Evolutionary conservation across 2,113 vertebrate species (phyloP).

Genomic region (Oncorhynchus kisutch): DNA sequence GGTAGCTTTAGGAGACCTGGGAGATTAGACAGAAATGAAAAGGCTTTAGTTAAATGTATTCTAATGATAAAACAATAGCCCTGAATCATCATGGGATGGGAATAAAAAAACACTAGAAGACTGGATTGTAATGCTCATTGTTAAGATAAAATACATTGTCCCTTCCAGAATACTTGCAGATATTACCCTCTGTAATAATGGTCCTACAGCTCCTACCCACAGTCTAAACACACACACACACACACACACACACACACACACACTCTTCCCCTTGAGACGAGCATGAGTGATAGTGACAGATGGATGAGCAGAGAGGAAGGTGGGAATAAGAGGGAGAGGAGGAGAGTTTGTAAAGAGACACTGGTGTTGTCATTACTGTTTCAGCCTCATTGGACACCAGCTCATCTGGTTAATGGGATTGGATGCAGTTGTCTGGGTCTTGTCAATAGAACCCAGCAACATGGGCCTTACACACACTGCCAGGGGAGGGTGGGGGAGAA

Average conservation of each 20-base stretch:
- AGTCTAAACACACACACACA: constrained; percentile 14
- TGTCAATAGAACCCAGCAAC: constrained; percentile 24
- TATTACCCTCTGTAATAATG: constrained; percentile 30
- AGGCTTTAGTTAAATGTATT: constrained; percentile 16
- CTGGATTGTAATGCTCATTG: constrained; percentile 68
- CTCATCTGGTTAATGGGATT: constrained; percentile 73
- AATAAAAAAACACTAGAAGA: constrained; percentile 64
- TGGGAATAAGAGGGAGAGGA: not conserved
- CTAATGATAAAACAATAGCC: constrained; percentile 42
- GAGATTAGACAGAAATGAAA: constrained; percentile 32
- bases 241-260: too few species aligned
- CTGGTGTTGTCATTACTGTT: constrained; percentile 62
- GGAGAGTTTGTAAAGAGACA: constrained; percentile 7
- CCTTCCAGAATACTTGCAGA: constrained; percentile 45
- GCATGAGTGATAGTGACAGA: too few species aligned
- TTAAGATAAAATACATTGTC: constrained; percentile 58
- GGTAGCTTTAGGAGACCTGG: constrained; percentile 16
- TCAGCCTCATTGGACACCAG: constrained; percentile 65
- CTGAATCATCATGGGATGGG: constrained; percentile 52
- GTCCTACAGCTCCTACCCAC: constrained; percentile 2
- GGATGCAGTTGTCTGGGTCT: constrained; percentile 49
- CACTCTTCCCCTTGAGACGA: not conserved
- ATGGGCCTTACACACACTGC: constrained; percentile 1
- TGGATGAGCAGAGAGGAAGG: constrained; percentile 1
- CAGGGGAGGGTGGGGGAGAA: not conserved